These are phyloP conservation scores for Rhynchotus rufescens DNA, from an alignment of 2,797 vertebrate species.

Conservation along the genomic window DNA sequence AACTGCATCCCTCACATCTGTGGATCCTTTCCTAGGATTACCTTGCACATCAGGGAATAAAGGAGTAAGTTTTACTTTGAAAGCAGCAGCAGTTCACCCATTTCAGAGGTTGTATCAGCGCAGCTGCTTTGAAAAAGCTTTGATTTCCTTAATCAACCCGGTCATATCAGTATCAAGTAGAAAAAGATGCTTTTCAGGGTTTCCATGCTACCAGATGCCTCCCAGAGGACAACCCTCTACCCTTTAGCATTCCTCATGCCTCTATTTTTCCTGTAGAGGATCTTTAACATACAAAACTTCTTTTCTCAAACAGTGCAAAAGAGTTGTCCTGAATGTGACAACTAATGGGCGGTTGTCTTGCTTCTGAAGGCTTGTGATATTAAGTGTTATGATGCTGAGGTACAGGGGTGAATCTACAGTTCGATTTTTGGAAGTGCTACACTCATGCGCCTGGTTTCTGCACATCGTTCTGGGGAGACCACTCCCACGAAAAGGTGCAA, in stretches of 20 bases:
- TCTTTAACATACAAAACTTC: background rate
- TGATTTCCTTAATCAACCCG: background rate
- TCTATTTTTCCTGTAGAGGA: background rate
- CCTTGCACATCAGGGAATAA: background rate
- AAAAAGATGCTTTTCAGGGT: background rate
- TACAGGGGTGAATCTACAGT: background rate
- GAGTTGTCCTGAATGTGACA: background rate
- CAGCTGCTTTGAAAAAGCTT: background rate
- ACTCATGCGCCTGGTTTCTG: background rate
- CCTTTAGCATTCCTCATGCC: background rate
- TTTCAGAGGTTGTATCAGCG: background rate
- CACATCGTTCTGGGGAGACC: background rate
- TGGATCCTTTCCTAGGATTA: background rate
- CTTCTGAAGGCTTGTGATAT: background rate
- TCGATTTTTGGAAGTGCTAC: background rate
- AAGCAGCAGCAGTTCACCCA: background rate
- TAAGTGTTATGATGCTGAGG: background rate
- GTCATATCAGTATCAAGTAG: background rate
- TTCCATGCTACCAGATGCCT: background rate
- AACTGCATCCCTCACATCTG: background rate
- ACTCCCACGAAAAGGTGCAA: background rate
- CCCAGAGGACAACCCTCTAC: background rate
- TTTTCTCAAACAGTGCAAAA: background rate
- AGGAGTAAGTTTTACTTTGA: background rate
- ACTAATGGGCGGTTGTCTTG: background rate